These are phyloP conservation scores for Tetraodon nigroviridis DNA, from an alignment of 2,113 vertebrate genomes.

Conservation along the genomic window DNA sequence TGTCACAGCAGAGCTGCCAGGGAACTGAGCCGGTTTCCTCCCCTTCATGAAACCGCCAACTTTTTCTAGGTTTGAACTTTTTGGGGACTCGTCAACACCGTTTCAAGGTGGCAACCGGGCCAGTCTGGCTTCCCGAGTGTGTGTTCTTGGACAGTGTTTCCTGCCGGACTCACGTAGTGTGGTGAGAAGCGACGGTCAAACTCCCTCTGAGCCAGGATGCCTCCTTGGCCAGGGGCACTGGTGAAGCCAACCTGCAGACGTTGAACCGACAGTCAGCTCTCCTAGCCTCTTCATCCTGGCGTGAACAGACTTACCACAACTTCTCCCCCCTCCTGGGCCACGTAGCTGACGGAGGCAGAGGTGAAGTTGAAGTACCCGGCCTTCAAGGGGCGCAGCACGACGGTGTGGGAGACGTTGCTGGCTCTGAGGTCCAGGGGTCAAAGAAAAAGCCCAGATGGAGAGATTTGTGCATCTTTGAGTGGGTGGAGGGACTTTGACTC, in stretches of 20 bases:
- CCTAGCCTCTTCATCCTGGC: background rate
- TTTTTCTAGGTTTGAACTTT: no score
- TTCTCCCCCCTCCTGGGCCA: conserved; percentile 88
- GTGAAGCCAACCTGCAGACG: conserved; percentile 84
- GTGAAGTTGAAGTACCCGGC: conserved; percentile 97
- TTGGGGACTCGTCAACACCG: no score
- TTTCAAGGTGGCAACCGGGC: no score
- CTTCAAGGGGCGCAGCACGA: conserved; percentile 91
- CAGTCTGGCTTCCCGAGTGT: no score
- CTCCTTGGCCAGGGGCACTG: conserved; percentile 91
- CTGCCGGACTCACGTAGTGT: conserved; percentile 83
- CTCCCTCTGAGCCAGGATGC: conserved; percentile 91
- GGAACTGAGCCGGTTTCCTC: no score
- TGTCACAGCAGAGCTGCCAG: no score
- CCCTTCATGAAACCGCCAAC: no score
- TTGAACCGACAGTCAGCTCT: background rate
- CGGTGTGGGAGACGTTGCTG: conserved; percentile 93
- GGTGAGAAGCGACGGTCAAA: conserved; percentile 95
- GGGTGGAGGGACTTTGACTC: no score
- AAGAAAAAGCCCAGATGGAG: conserved; percentile 1
- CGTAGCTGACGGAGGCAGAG: conserved; percentile 87
- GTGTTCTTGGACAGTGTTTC: no score
- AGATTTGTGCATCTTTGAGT: background rate
- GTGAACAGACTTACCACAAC: conserved; percentile 80
- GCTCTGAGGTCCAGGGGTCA: conserved; percentile 75